Base-by-base conservation (phyloP, 2,797 vertebrate species). In the Epinephelus awoara region DNA sequence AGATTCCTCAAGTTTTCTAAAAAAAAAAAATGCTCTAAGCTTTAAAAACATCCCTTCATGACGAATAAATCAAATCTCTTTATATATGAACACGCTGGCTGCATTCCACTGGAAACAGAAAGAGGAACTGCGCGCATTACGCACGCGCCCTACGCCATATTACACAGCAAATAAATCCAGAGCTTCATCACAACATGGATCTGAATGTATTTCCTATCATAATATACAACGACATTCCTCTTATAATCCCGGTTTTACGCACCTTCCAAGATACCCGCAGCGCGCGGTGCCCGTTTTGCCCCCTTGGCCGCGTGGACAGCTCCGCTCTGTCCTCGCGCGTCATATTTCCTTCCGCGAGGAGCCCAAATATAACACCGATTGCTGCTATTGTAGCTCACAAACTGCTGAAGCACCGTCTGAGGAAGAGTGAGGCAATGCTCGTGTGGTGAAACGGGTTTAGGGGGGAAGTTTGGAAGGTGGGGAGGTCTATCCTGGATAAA, bases 261-360 rank as follows among this genome's bases (percentile, higher is more conserved):
- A 91, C 91, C 89, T 85, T 72, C 56, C 38, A 18, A 42, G 7
- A 47, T 5, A 57, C n/a, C 63, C 15, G 49, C 61, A n/a, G 57
- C 61, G 34, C 63, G 38, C 67, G 57, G 46, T 9, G 69, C 25
- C 19, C 17, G 29, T 8, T 46, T 38, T 71, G 66, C 57, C 69
- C 34, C 46, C 61, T 61, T 4, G 64, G 27, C 71, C 61, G 72
- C 79, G 67, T 74, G 84, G 71, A 85, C 78, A 69, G 71, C 80
- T 77, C 72, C 59, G 15, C 70, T 75, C 79, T 73, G 79, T 76
- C 63, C 64, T 67, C 72, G 58, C 72, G 84, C 77, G 51, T 93
- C 91, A 90, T 91, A 50, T 89, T 88, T 90, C 83, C 85, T 88
- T 91, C 85, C 61, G 69, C 66, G 70, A 61, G 61, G 79, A 77